Evolutionary conservation across 2,113 vertebrate species (phyloP), one percentile per base, ranked within the genome.

Genomic region (Agapornis roseicollis): DNA sequence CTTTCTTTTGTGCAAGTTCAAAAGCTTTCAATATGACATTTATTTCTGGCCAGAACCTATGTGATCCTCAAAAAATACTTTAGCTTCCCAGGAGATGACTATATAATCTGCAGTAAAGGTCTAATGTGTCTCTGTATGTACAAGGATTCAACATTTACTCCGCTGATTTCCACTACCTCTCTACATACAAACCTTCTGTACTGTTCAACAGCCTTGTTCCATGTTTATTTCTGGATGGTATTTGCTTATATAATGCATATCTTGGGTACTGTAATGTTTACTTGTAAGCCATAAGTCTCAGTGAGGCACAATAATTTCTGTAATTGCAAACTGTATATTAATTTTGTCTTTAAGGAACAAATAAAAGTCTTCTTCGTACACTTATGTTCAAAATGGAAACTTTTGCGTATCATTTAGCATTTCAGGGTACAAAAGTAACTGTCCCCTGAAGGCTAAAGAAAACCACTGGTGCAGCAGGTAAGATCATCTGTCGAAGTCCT

Each of bases 401-500:
- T 76, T 85, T 17, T 63, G 20, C 14, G 23, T 18, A 8, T 11
- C 28, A 1, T 73, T 64, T 49, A 61, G 6, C 41, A n/a, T 56
- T 85, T 56, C 27, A 65, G n/a, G 53, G 24, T 28, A 49, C 27
- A 56, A 56, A 55, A 86, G 9, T 15, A 64, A 23, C 19, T 17
- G 27, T 28, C 39, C 31, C 22, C 49, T 73, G 22, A 88, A 74
- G 72, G 41, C 31, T 17, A 23, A 39, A 58, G 33, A 50, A 87
- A 69, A 17, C 14, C 22, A 7, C 13, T 6, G 41, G 39, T 2
- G 10, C 78, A 69, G 35, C 31, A 65, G 61, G 6, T 41, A 46
- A 0, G 1, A 29, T 24, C 4, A 2, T 28, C 47, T 85, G 7
- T 3, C 9, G n/a, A 89, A 74, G 24, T n/a, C 1, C 44, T 81